These are phyloP conservation scores for Adelognathus sp. DNA, from an alignment of 2,888 invertebrate species.

Conservation along the genomic window DNA sequence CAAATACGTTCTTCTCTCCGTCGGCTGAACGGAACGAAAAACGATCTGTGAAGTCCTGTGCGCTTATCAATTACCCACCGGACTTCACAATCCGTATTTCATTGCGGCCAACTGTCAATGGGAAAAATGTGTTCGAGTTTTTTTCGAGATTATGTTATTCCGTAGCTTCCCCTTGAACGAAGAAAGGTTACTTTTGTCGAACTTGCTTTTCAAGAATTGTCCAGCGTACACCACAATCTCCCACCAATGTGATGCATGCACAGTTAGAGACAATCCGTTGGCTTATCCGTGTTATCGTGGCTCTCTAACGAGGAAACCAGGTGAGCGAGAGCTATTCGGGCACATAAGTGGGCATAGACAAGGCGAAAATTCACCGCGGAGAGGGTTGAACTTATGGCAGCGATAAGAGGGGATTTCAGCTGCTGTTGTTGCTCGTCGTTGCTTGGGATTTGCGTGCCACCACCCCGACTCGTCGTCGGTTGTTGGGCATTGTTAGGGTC, in stretches of 20 bases:
- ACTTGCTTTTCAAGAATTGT: not conserved
- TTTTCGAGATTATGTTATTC: no score
- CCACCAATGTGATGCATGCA: not conserved
- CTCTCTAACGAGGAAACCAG: slow-evolving; percentile 12
- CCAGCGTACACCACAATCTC: not conserved
- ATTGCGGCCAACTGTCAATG: no score
- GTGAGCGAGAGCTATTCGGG: slow-evolving; percentile 16
- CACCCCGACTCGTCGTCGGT: slow-evolving; percentile 7
- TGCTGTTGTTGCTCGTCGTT: slow-evolving; percentile 8
- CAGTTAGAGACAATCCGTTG: slow-evolving; percentile 22
- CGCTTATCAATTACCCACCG: no score
- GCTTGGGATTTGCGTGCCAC: slow-evolving; percentile 11
- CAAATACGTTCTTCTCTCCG: no score
- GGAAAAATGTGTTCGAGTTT: no score
- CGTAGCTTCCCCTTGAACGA: no score
- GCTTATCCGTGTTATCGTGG: slow-evolving; percentile 30
- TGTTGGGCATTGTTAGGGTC: slow-evolving; percentile 29
- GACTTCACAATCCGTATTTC: no score
- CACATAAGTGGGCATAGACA: slow-evolving; percentile 22
- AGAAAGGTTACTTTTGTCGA: not conserved
- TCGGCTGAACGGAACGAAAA: no score
- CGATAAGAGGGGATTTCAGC: slow-evolving; percentile 44
- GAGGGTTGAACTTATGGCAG: slow-evolving; percentile 51
- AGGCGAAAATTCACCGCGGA: not conserved
- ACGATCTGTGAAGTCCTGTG: no score